A percentile compares a stretch with the other conserved stretches of the same genome.
These are phyloP conservation scores for Rhinichthys osculus DNA, from an alignment of 2,797 vertebrate species.

Conservation along the genomic window DNA sequence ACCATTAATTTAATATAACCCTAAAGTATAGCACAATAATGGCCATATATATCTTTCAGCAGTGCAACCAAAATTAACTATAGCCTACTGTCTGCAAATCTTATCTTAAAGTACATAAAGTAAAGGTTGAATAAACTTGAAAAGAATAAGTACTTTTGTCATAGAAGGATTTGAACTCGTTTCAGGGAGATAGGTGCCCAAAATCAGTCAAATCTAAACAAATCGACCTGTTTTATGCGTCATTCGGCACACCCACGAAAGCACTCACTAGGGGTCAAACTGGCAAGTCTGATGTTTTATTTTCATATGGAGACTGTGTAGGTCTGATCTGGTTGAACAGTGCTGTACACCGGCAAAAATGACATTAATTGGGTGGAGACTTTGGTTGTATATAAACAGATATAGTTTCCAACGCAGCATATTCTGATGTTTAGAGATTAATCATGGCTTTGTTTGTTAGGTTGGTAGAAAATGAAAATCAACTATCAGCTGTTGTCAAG, in stretches of 20 bases:
- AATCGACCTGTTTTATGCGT: conserved; percentile 40
- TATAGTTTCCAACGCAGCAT: conserved; percentile 39
- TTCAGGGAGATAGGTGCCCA: conserved; percentile 46
- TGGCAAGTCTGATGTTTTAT: conserved; percentile 49
- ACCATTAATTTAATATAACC: conserved; percentile 66
- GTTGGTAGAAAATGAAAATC: conserved; percentile 33
- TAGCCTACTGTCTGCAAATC: not conserved
- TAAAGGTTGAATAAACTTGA: not conserved
- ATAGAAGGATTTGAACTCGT: not conserved
- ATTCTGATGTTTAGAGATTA: conserved; percentile 44
- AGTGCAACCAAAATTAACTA: conserved; percentile 46
- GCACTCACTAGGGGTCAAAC: conserved; percentile 44
- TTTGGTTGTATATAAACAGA: conserved; percentile 53
- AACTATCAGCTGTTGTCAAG: conserved; percentile 11
- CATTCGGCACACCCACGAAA: conserved; percentile 45
- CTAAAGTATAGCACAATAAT: conserved; percentile 62
- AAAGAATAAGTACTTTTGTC: conserved; percentile 14
- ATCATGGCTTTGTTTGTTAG: conserved; percentile 36
- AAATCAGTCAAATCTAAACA: conserved; percentile 56
- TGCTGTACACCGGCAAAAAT: conserved; percentile 32
- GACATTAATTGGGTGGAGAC: conserved; percentile 50
- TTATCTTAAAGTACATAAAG: conserved; percentile 25
- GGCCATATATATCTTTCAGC: conserved; percentile 66
- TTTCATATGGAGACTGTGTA: conserved; percentile 49
- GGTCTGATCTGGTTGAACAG: conserved; percentile 38